phyloP scores from a whole-genome alignment of 2,888 invertebrate species.

The Phyllotreta striolata region DNA sequence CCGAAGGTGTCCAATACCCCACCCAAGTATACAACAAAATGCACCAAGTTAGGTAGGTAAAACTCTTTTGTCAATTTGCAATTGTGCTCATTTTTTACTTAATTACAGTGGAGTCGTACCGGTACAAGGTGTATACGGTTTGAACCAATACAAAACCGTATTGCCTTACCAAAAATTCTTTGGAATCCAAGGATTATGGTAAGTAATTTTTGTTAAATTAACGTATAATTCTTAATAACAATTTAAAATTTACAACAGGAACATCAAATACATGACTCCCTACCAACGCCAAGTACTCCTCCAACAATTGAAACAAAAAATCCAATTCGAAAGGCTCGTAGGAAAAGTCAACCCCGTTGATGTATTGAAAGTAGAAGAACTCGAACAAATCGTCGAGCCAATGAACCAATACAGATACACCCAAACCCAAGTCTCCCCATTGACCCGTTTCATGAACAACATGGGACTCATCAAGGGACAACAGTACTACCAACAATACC shows the following conservation, averaged over 20 bases:
- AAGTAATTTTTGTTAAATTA: background rate
- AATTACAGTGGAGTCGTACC: conserved; percentile 12
- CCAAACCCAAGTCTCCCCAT: conserved; percentile 5
- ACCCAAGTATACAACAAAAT: background rate
- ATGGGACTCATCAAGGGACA: conserved; percentile 3
- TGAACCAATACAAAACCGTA: conserved; percentile 2
- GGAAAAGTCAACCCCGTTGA: background rate
- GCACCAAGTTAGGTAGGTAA: conserved; percentile 10
- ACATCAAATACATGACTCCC: background rate
- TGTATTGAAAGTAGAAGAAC: background rate
- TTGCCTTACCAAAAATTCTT: background rate
- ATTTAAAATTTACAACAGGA: conserved; percentile 3
- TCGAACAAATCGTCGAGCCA: conserved; percentile 4
- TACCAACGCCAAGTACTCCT: conserved; percentile 6
- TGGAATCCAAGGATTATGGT: conserved; percentile 1
- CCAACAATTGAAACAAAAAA: background rate
- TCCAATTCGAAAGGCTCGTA: background rate
- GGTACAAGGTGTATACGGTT: background rate
- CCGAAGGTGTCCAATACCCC: background rate
- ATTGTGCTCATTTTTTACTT: no score
- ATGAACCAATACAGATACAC: background rate
- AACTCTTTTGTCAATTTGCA: no score
- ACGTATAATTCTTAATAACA: background rate
- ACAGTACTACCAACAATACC: background rate
- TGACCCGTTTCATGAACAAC: conserved; percentile 11